Evolutionary conservation across 1,140 invertebrate species (phyloP), one percentile per base, ranked within the genome.

Genomic region (Tigriopus japonicus): DNA sequence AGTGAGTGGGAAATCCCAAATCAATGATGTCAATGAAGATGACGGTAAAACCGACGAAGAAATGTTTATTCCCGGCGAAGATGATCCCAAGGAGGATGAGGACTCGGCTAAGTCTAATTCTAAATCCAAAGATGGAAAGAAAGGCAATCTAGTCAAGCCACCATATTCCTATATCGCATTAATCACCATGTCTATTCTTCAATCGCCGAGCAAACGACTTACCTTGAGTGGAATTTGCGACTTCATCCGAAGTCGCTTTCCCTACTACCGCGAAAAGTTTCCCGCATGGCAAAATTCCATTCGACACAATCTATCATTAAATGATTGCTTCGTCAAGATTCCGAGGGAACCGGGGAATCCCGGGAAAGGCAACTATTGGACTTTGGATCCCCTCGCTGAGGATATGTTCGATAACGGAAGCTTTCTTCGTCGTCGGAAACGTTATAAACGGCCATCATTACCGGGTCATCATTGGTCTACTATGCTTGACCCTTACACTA

Each of bases 381-480:
- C 92, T 0, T 71, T 99, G 52, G 93, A 99, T 73, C 95, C 95
- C 0, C 74, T 90, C 59, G 88, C 88, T 1, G 91, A 97, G 69
- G 90, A 98, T 68, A 99, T 99, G 96, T 98, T 99, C 68, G 95
- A 98, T 69, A 98, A 98, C 71, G 96, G 96, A 0, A 93, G 87
- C 68, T 98, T 98, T 69, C 74, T 99, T 45, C 72, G 95, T 5
- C 77, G 95, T 17, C 73, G 95, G 56, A 99, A 98, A 73, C 78
- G 95, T 21, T 98, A 93, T 75, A 97, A 96, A 71, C 75, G 91
- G 52, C 58, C 58, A 3, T 14, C 17, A 17, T 13, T 52, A 14
- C 43, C 58, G 5, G 40, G 56, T 17, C 84, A 86, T 9, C 79
- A 79, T 21, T 78, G 80, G 17, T 62, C 67, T 64, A 52, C 63